Conservation (phyloP, 1,140 invertebrate species). For the Pemphigus obesinymphae region DNA sequence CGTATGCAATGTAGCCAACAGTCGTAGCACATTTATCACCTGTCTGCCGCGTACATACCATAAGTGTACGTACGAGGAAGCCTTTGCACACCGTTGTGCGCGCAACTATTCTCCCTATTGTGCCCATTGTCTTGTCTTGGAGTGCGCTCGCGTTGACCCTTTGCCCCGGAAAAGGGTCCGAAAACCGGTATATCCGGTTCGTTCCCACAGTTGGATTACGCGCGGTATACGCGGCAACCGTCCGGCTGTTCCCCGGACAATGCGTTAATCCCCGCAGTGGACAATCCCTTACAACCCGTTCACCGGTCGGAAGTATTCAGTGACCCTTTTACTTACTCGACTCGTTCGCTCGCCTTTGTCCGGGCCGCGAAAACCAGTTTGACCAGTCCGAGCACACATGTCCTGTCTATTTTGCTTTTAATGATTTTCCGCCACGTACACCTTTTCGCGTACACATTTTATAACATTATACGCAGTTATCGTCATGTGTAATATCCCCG, state of each 20-base stretch:
- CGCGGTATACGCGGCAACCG: not conserved
- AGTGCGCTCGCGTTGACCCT: conserved; percentile 27
- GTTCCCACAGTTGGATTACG: conserved; percentile 17
- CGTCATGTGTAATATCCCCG: not conserved
- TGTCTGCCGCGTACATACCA: not conserved
- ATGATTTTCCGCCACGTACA: not conserved
- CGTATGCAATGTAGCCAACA: no score
- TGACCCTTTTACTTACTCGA: not conserved
- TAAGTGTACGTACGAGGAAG: not conserved
- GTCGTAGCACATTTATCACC: no score
- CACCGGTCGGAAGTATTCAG: not conserved
- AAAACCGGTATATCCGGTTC: conserved; percentile 41
- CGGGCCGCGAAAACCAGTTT: conserved; percentile 29
- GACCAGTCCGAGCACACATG: conserved; percentile 35
- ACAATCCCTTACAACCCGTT: conserved; percentile 18
- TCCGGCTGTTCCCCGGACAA: conserved; percentile 31
- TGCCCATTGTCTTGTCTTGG: conserved; percentile 33
- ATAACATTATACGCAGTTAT: no score
- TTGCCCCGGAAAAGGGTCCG: conserved; percentile 29
- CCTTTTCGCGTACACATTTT: not conserved
- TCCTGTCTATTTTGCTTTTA: not conserved
- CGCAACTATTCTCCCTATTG: not conserved
- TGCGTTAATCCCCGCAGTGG: conserved; percentile 8
- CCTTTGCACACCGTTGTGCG: not conserved
- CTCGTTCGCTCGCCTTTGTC: conserved; percentile 5